These are phyloP conservation scores for Hyperoplus immaculatus DNA, from an alignment of 2,797 vertebrate genomes.

Conservation along the genomic window DNA sequence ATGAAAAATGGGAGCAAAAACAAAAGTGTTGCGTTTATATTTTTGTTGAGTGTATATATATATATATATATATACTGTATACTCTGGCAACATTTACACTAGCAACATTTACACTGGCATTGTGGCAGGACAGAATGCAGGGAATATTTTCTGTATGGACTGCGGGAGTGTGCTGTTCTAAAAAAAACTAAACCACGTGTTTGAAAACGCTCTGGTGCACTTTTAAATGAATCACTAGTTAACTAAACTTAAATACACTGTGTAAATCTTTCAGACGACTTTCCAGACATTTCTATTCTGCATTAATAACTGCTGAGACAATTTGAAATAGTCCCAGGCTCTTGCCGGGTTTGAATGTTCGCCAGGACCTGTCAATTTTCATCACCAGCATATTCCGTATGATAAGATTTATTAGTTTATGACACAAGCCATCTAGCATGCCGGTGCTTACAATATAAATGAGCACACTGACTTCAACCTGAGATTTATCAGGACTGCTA, in stretches of 20 bases:
- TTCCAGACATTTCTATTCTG: background rate
- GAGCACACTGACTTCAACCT: conserved; percentile 11
- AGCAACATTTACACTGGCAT: background rate
- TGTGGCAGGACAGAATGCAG: background rate
- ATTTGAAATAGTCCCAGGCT: conserved; percentile 10
- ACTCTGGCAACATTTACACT: background rate
- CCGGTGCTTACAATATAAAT: conserved; percentile 20
- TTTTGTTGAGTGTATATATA: no score
- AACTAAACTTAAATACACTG: background rate
- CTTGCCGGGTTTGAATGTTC: conserved; percentile 23
- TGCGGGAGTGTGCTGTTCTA: background rate
- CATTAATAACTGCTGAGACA: background rate
- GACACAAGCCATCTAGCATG: conserved; percentile 8
- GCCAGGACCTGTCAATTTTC: conserved; percentile 8
- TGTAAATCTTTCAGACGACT: background rate
- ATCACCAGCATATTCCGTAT: conserved; percentile 11
- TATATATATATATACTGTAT: no score
- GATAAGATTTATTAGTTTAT: conserved; percentile 34
- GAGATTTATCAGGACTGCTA: conserved; percentile 39
- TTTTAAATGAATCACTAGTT: background rate
- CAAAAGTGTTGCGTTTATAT: no score
- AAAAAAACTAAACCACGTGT: conserved; percentile 1
- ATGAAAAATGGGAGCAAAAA: no score
- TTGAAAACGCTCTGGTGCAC: background rate
- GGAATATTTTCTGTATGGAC: conserved; percentile 2